A percentile compares a stretch with the other conserved stretches of the same genome.
These are phyloP conservation scores for Leucoptera coffeella DNA, from an alignment of 2,888 invertebrate genomes.

Conservation along the genomic window DNA sequence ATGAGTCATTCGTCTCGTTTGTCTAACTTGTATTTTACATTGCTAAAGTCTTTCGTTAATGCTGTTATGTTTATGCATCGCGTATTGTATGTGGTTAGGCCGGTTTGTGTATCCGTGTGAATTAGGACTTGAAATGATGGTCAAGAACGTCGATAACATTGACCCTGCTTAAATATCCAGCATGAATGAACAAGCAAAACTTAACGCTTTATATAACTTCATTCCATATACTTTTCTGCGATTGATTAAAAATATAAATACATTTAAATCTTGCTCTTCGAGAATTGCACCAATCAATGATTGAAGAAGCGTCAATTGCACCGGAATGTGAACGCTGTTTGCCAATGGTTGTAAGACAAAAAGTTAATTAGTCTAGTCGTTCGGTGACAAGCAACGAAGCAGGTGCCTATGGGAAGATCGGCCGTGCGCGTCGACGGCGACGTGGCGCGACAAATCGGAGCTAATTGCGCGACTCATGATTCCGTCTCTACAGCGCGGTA, in stretches of 20 bases:
- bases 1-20: too few species aligned
- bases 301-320: constrained; percentile 1
- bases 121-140: constrained; percentile 32
- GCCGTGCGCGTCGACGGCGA: constrained; percentile 40
- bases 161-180: too few species aligned
- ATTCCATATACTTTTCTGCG: too few species aligned
- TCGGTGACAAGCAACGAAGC: constrained; percentile 16
- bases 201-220: too few species aligned
- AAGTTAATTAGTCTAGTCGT: constrained; percentile 38
- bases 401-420: constrained; percentile 48
- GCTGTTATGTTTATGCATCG: too few species aligned
- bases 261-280: too few species aligned
- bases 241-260: too few species aligned
- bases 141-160: constrained; percentile 23
- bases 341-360: constrained; percentile 19
- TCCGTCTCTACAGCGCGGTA: background rate
- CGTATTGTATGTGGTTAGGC: constrained; percentile 1
- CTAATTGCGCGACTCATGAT: constrained; percentile 30
- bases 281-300: background rate
- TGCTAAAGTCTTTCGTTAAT: too few species aligned
- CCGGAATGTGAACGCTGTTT: constrained; percentile 26
- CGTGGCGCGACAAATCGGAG: constrained; percentile 40
- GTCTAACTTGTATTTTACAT: too few species aligned
- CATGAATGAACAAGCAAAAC: too few species aligned
- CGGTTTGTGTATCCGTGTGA: constrained; percentile 11